These are phyloP conservation scores for Urosaurus nigricauda DNA, from an alignment of 2,797 vertebrate genomes.

Conservation along the genomic window DNA sequence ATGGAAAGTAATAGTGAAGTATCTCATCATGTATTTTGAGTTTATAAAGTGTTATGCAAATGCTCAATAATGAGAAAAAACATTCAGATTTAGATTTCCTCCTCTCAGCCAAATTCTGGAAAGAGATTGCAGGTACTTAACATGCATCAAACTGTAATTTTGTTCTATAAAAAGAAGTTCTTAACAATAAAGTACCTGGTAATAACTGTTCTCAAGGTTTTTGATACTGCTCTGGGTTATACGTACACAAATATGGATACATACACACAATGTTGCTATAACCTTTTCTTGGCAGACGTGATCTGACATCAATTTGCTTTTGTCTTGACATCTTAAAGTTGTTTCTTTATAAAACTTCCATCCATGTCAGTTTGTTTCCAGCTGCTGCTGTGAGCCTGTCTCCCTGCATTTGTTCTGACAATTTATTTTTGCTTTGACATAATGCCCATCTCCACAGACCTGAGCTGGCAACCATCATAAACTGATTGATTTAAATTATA, in stretches of 20 bases:
- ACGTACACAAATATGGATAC: neutral
- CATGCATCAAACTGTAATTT: slow-evolving; percentile 10
- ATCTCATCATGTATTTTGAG: neutral
- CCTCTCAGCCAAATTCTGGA: slow-evolving; percentile 17
- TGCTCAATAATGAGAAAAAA: neutral
- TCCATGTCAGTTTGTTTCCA: slow-evolving; percentile 72
- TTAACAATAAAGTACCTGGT: slow-evolving; percentile 12
- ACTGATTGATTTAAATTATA: slow-evolving; percentile 60
- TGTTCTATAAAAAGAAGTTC: slow-evolving; percentile 26
- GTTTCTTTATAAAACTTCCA: slow-evolving; percentile 71
- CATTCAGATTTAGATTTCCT: slow-evolving; percentile 3
- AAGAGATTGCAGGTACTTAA: slow-evolving; percentile 17
- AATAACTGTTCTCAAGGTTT: neutral
- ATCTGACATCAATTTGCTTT: slow-evolving; percentile 72
- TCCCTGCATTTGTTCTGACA: slow-evolving; percentile 66
- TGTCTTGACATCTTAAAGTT: slow-evolving; percentile 73
- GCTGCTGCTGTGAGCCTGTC: slow-evolving; percentile 64
- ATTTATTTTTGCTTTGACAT: slow-evolving; percentile 71
- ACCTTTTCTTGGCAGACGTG: slow-evolving; percentile 59
- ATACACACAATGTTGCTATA: slow-evolving; percentile 37
- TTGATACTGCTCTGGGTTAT: neutral
- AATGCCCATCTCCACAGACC: slow-evolving; percentile 56
- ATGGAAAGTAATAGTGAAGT: neutral
- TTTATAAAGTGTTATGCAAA: slow-evolving; percentile 10
- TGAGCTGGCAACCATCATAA: slow-evolving; percentile 50